A percentile compares a stretch with the other conserved stretches of the same genome.
These are phyloP conservation scores for Vulpes vulpes DNA, from an alignment of 2,113 vertebrate species.

Conservation along the genomic window DNA sequence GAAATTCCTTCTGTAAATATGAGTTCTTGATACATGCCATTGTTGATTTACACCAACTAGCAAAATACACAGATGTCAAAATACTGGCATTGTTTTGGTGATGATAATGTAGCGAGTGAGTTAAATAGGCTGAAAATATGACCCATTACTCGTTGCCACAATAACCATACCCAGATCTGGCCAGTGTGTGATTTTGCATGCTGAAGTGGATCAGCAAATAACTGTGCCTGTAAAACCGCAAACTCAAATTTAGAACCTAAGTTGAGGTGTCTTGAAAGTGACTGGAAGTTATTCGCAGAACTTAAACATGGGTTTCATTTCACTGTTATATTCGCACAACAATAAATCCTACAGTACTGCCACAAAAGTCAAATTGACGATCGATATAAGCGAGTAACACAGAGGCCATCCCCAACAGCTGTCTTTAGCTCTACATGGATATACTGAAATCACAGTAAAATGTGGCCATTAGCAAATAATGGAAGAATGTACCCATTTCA, in stretches of 20 bases:
- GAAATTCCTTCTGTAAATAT: conserved; percentile 50
- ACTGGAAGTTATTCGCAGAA: conserved; percentile 79
- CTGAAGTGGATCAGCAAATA: conserved; percentile 76
- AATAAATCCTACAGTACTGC: conserved; percentile 52
- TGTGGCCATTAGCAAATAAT: neutral
- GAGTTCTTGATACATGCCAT: neutral
- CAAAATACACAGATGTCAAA: conserved; percentile 64
- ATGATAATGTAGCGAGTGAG: conserved; percentile 49
- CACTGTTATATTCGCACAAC: conserved; percentile 53
- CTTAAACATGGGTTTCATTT: conserved; percentile 79
- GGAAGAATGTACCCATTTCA: conserved; percentile 57
- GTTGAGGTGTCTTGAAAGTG: conserved; percentile 77
- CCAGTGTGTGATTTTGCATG: conserved; percentile 75
- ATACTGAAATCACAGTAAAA: neutral
- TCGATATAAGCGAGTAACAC: neutral
- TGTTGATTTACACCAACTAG: neutral
- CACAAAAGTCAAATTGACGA: conserved; percentile 63
- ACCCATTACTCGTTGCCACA: conserved; percentile 69
- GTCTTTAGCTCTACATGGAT: neutral
- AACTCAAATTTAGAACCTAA: conserved; percentile 79
- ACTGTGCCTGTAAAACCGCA: conserved; percentile 76
- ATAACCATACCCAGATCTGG: conserved; percentile 33
- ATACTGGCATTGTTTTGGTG: conserved; percentile 30
- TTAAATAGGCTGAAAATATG: conserved; percentile 66
- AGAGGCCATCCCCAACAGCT: neutral